phyloP scores from a whole-genome alignment of 2,113 vertebrate species.

The Kryptolebias marmoratus region DNA sequence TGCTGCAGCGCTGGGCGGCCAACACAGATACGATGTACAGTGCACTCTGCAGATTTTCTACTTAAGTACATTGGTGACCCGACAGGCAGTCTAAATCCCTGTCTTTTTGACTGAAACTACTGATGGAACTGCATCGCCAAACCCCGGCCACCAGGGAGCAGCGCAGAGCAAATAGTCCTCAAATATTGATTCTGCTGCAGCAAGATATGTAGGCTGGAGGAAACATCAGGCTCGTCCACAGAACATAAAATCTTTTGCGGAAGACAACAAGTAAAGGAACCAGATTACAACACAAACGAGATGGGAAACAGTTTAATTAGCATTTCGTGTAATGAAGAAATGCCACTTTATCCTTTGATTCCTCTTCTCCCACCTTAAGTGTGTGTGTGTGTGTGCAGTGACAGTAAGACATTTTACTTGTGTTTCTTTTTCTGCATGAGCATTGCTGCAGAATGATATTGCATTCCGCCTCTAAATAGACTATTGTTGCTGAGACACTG shows the following conservation, averaged over 20 bases:
- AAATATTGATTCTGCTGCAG: constrained; percentile 76
- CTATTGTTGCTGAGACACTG: constrained; percentile 54
- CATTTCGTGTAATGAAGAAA: too few relatives aligned
- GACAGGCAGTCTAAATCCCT: constrained; percentile 37
- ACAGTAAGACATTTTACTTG: background rate
- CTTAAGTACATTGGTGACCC: constrained; percentile 41
- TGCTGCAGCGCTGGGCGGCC: constrained; percentile 22
- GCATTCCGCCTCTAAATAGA: constrained; percentile 39
- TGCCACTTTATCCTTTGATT: background rate
- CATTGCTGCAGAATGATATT: constrained; percentile 14
- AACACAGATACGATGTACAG: constrained; percentile 13
- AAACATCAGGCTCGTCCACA: constrained; percentile 61
- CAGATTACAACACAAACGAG: too few relatives aligned
- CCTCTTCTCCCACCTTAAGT: background rate
- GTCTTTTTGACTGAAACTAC: constrained; percentile 29
- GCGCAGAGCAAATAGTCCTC: constrained; percentile 65
- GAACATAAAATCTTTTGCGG: constrained; percentile 53
- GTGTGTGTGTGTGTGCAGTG: background rate
- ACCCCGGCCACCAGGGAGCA: constrained; percentile 64
- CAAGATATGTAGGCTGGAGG: constrained; percentile 52
- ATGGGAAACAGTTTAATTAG: too few relatives aligned
- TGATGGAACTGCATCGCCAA: constrained; percentile 49
- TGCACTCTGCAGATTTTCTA: constrained; percentile 36
- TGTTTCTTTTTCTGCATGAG: constrained; percentile 22
- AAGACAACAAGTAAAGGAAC: background rate